Base-by-base conservation (phyloP, 2,113 vertebrate species). In the human (Homo sapiens) region DNA sequence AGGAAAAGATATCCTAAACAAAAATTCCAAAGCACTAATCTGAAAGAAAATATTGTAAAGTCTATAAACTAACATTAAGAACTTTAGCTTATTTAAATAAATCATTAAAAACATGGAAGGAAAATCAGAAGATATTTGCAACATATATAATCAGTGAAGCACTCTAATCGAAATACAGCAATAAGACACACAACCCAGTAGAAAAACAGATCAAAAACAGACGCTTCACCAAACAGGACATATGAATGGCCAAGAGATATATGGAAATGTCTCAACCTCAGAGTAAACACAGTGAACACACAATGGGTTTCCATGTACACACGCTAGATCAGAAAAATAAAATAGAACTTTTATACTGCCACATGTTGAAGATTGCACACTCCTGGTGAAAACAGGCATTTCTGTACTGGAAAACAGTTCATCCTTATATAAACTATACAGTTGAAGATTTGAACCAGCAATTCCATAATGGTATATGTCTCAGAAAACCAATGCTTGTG, bases 221-320 rank as follows among this genome's bases (percentile, higher is more conserved):
- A 70, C 6, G 13, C 25, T 8, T 91, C 40, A 59, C 20, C 72
- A 38, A 40, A 27, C 13, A 50, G 50, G 25, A 79, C 55, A 57
- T 23, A 64, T 10, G 61, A 40, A 57, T 1, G 30, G 57, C 30
- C 20, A 0, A n/a, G 3, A 17, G 18, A 40, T 25, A 25, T 4
- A 2, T 0, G 18, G 17, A 78, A 66, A n/a, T 14, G 35, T 14
- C 7, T 18, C 55, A 16, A 35, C 18, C 17, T 52, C 76, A 50
- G 25, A 43, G 23, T 52, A 73, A 32, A 8, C 2, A 16, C 43
- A 32, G 38, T 43, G 22, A 17, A 76, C 40, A 30, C 23, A 16
- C 1, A 0, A 0, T 3, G 11, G 20, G 22, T 23, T 84, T 45
- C 57, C 17, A 5, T 0, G 0, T 18, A 30, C 0, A 16, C 11